Base-by-base conservation (phyloP, 1,140 invertebrate species). In the Alviniconcha marisindica region DNA sequence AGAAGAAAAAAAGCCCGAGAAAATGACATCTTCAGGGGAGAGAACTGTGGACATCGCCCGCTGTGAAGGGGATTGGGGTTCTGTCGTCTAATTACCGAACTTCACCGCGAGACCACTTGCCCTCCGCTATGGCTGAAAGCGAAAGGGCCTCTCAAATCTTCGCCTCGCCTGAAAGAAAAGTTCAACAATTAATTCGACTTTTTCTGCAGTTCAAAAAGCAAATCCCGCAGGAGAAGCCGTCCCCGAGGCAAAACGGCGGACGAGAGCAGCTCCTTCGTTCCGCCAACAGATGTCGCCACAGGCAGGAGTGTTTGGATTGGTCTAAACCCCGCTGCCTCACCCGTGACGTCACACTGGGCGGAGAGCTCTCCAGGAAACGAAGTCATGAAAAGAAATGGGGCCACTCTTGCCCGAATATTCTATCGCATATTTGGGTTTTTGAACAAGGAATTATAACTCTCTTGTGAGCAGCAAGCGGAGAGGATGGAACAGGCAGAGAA, bases 321-420 rank as follows among this genome's bases (percentile, higher is more conserved):
- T 63, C 33, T 81, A 40, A 66, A 74, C 80, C 33, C 42, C 28
- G 40, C 81, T 81, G 81, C 79, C 81, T 21, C 77, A 71, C 21
- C 33, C 56, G 56, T 86, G 85, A 18, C 81, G 74, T 66, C 85
- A 84, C 28, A 79, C 82, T 76, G 77, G 77, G 77, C 54, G 77
- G 77, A 86, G 60, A 31, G 48, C 76, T 82, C 82, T 84, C n/a
- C 82, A 77, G 21, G 38, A 36, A n/a, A 31, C 73, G 31, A 79
- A 42, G 56, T 56, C 56, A n/a, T 73, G 71, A 66, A 82, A 83
- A 38, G 81, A 85, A 24, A 85, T 51, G 1, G 69, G 66, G 48
- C 83, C 78, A 66, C 71, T 74, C 28, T 40, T 74, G 24, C 71
- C 33, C 31, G 36, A n/a, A 42, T 7, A 36, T n/a, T 18, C 42